These are phyloP conservation scores for Phataginus tetradactyla DNA, from an alignment of 2,797 vertebrate genomes.

Conservation along the genomic window DNA sequence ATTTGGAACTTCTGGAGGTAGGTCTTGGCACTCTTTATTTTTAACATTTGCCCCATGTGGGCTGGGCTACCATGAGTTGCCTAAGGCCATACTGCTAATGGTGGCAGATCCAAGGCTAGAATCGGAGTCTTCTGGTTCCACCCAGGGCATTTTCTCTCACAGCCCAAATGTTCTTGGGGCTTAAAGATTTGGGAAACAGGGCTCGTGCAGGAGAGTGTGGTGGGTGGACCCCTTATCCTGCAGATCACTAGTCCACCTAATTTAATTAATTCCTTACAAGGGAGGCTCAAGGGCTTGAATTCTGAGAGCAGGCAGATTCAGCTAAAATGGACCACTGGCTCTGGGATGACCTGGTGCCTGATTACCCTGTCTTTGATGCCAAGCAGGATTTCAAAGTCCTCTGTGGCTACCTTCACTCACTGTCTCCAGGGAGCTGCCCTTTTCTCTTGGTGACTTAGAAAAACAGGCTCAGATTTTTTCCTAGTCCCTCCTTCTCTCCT, in stretches of 20 bases:
- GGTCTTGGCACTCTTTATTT: background rate
- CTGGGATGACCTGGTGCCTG: background rate
- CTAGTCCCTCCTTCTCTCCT: background rate
- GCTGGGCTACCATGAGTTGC: background rate
- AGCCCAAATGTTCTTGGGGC: background rate
- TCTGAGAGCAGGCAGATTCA: background rate
- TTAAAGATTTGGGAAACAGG: background rate
- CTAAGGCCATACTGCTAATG: background rate
- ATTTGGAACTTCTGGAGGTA: background rate
- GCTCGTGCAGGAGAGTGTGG: background rate
- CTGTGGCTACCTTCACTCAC: background rate
- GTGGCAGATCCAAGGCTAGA: background rate
- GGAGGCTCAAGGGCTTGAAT: background rate
- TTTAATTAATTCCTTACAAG: constrained; percentile 21
- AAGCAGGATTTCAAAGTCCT: background rate
- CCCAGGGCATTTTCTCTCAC: background rate
- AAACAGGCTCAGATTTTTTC: background rate
- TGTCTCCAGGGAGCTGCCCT: background rate
- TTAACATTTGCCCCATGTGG: background rate
- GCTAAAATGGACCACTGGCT: background rate
- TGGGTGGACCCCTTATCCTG: background rate
- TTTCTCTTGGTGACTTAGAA: background rate
- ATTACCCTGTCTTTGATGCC: background rate
- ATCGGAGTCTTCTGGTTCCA: background rate
- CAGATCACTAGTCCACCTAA: background rate